Base-by-base conservation (phyloP, 2,888 invertebrate species). In the Chesias legatella region DNA sequence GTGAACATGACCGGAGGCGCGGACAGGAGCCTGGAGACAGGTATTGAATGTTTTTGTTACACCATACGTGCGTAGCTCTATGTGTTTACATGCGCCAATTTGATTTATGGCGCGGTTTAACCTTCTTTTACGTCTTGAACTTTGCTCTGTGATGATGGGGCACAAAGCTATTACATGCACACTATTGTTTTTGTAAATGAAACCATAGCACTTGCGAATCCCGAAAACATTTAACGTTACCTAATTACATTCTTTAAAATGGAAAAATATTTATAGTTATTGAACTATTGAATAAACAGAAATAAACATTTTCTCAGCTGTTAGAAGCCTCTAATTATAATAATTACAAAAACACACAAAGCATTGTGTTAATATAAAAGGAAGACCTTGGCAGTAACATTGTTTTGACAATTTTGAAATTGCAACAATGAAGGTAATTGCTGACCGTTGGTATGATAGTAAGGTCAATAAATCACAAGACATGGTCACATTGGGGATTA, bases 1-100 rank as follows among this genome's bases (percentile, higher is more conserved):
- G 67, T 64, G 64, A 79, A 54, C 58, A 86, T 86, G 86, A 85
- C 84, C 44, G 84, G 82, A 65, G 84, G 79, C 63, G 67, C 73
- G 27, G 80, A 80, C 69, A 72, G 80, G 68, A 82, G 60, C 50
- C 74, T 83, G 48, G 64, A 67, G 52, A 65, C 82, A 85, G 86
- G 86, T 86, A 83, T 68, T 74, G 60, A 66, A 69, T 76, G 73
- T 76, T 78, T 73, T 80, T 77, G 67, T 81, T 77, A 56, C 75
- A 73, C 55, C 60, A 57, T 69, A 63, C 58, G 56, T 61, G 47
- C 52, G 54, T 59, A 59, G 69, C 61, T 63, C 65, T 62, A 61
- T 61, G 55, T 64, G 65, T 67, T 63, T 61, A 58, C 52, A 53
- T 56, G 40, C 52, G 52, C 53, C 50, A 53, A 56, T 52, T 43